Evolutionary conservation across 2,888 invertebrate species (phyloP).

Genomic region (Rhyacophila evoluta): DNA sequence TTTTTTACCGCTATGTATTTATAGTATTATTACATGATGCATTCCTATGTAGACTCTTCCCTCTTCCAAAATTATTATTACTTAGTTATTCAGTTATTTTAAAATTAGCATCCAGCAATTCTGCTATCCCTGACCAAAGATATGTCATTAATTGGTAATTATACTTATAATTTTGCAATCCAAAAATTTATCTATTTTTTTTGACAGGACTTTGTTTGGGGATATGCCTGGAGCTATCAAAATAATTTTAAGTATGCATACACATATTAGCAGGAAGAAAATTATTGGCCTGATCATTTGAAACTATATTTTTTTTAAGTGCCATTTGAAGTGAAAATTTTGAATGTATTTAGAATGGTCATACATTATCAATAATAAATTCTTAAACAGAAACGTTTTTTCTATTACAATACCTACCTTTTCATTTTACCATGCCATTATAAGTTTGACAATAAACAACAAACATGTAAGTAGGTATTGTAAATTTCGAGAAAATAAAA

Average conservation of each 20-base stretch:
- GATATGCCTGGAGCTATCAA: too few species aligned
- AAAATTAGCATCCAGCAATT: neutral
- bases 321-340: neutral
- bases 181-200: too few species aligned
- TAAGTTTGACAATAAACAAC: too few species aligned
- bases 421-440: too few species aligned
- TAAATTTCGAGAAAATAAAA: too few species aligned
- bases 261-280: neutral
- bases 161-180: too few species aligned
- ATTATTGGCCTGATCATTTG: neutral
- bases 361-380: conserved; percentile 13
- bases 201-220: too few species aligned
- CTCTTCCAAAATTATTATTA: neutral
- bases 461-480: too few species aligned
- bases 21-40: neutral
- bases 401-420: neutral
- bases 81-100: neutral
- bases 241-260: neutral
- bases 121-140: neutral
- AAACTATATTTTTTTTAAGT: conserved; percentile 7
- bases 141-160: too few species aligned
- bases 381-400: neutral
- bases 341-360: neutral
- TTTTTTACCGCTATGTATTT: too few species aligned
- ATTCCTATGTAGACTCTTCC: neutral